Evolutionary conservation across 2,888 invertebrate species (phyloP), one percentile per base, ranked within the genome.

Genomic region (Caradrina clavipalpis): DNA sequence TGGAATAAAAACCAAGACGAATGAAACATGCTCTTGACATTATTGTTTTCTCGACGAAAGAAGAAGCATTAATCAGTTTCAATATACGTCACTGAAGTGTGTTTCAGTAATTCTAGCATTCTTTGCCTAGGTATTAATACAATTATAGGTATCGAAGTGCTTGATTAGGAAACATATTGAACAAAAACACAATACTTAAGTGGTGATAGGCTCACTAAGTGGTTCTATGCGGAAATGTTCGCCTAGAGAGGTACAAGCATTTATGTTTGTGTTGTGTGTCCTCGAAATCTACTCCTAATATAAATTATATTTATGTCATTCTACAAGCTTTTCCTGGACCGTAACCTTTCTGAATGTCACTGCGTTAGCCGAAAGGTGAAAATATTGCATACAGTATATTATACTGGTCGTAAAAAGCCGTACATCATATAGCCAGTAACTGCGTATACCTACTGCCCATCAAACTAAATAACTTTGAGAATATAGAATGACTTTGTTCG

Each of bases 261-360:
- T 19, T 15, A 17, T 47, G 2, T 22, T 17, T 35, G 35, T 39
- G 0, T 35, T 49, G 4, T 68, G 22, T 31, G 19, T 19, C 8
- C 2, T 49, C 35, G 13, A 39, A 31, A 47, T n/a, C 15, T 35
- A 17, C 11, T 42, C 13, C 1, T 73, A 35, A 11, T 49, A 26
- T 26, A 51, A 57, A 78, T 54, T n/a, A 58, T 50, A 49, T 15
- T 22, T 35, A 66, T 59, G 15, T 31, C 0, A 11, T 58, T 56
- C 51, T 58, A 49, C 58, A 42, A 7, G 31, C 58, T 70, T 62
- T 76, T 73, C n/a, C 26, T 62, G 53, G 66, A 66, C 64, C 45
- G 8, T 58, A 61, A 80, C 81, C 73, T 83, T 80, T 80, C 8
- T 11, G 70, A 78, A 83, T 78, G 78, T 73, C 81, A 73, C 55